Conservation (phyloP, 2,797 vertebrate species). For the Knipowitschia caucasica region DNA sequence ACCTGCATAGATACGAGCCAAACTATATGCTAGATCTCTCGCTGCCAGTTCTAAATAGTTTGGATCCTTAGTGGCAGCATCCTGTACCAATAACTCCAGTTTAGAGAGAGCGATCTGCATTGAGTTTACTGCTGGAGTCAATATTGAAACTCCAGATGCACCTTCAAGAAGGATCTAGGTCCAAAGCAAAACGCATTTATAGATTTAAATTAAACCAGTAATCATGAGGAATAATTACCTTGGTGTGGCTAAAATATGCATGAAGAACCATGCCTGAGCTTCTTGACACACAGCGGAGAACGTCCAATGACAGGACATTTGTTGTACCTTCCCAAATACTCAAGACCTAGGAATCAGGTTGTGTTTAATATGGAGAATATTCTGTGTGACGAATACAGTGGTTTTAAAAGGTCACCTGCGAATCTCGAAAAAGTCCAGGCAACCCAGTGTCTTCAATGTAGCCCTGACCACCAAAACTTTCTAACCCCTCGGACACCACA, state of each 20-base stretch:
- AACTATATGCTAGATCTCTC: constrained; percentile 80
- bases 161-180: constrained; percentile 69
- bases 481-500: constrained; percentile 78
- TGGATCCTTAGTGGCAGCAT: constrained; percentile 30
- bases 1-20: constrained; percentile 83
- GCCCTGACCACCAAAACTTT: constrained; percentile 86
- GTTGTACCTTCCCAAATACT: constrained; percentile 89
- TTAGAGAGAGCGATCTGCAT: constrained; percentile 43
- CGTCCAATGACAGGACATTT: constrained; percentile 81
- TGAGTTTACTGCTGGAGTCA: constrained; percentile 53
- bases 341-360: constrained; percentile 70
- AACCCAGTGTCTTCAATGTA: constrained; percentile 85
- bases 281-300: constrained; percentile 74
- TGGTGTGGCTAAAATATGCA: constrained; percentile 67
- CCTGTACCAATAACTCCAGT: constrained; percentile 63
- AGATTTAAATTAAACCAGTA: constrained; percentile 5
- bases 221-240: no score
- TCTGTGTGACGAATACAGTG: background rate
- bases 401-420: constrained; percentile 57
- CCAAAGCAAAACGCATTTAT: constrained; percentile 9
- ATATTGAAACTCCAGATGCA: constrained; percentile 32
- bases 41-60: constrained; percentile 74
- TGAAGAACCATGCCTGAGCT: constrained; percentile 74
- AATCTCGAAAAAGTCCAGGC: constrained; percentile 71
- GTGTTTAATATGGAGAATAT: background rate